A percentile compares a stretch with the other conserved stretches of the same genome.
Evolutionary conservation across 2,797 vertebrate genomes (phyloP).

Genomic region (Micropoecilia bifurca): DNA sequence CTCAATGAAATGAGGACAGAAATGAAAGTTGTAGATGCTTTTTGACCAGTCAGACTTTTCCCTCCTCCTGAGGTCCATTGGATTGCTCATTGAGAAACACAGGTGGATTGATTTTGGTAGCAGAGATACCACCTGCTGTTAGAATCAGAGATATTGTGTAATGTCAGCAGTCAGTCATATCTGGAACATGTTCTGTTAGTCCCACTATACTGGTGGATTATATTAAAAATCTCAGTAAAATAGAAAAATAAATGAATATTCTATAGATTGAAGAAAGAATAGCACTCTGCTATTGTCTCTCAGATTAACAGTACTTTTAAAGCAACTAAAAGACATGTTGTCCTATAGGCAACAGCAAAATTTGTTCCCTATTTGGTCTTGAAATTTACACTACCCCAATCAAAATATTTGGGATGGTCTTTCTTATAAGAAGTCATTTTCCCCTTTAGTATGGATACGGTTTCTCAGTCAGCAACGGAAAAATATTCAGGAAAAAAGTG

Average conservation of each 20-base stretch:
- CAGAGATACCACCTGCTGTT: slow-evolving; percentile 22
- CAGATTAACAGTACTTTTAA: background rate
- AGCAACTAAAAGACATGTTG: background rate
- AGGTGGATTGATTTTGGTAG: slow-evolving; percentile 31
- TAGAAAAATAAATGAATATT: background rate
- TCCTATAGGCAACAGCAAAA: background rate
- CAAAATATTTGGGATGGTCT: background rate
- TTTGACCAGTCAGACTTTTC: slow-evolving; percentile 5
- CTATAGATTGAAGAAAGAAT: background rate
- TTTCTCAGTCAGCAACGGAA: background rate
- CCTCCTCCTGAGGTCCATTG: background rate
- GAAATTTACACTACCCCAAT: background rate
- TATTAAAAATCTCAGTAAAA: background rate
- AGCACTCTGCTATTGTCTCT: background rate
- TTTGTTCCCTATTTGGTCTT: no score
- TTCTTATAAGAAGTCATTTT: background rate
- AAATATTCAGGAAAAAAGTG: background rate
- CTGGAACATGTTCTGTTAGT: background rate
- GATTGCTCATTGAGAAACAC: slow-evolving; percentile 14
- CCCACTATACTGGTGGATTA: background rate
- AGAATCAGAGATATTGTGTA: slow-evolving; percentile 14
- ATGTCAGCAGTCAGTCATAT: slow-evolving; percentile 3
- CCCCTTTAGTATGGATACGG: background rate
- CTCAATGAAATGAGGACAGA: background rate
- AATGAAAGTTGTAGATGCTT: background rate